Base-by-base conservation (phyloP, 1,140 invertebrate genomes). In the Pinna nobilis region DNA sequence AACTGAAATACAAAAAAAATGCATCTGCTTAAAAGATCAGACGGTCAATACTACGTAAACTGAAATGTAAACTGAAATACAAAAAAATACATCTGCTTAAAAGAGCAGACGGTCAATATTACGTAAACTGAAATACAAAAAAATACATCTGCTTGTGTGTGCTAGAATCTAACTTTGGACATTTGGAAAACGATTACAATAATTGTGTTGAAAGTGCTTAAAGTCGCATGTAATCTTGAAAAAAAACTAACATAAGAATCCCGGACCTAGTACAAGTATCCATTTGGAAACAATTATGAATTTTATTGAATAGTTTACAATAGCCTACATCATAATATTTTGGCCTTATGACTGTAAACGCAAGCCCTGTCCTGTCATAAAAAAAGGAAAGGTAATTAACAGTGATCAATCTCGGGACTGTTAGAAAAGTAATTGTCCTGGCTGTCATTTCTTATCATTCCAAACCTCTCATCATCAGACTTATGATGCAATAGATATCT, bases 81-180 rank as follows among this genome's bases (percentile, higher is more conserved):
- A 44, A 74, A 68, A 13, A 85, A 57, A 47, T 79, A 85, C 7
- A 83, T 71, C 35, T 83, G 49, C 11, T 84, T 33, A 37, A 81
- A 88, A 7, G 87, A 20, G 20, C 63, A 65, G n/a, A 63, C 65
- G 53, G 86, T 82, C 61, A 70, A 71, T 44, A n/a, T n/a, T n/a
- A 18, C 20, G 20, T 18, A 15, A 18, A 47, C 6, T 44, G 11
- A 44, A n/a, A 13, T 44, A 13, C n/a, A 44, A 74, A 68, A 13
- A 85, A 57, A 87, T 82, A 65, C 86, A 87, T 23, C 82, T 82
- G 65, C 76, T 85, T n/a, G 37, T 6, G 2, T 30, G 37, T 33
- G 32, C 28, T 15, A 3, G 18, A 30, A 30, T 35, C 37, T 59
- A 35, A 59, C 55, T 33, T 9, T 33, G 55, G 37, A 59, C 33